Conservation (phyloP, 2,797 vertebrate genomes). For the Agapornis canus region DNA sequence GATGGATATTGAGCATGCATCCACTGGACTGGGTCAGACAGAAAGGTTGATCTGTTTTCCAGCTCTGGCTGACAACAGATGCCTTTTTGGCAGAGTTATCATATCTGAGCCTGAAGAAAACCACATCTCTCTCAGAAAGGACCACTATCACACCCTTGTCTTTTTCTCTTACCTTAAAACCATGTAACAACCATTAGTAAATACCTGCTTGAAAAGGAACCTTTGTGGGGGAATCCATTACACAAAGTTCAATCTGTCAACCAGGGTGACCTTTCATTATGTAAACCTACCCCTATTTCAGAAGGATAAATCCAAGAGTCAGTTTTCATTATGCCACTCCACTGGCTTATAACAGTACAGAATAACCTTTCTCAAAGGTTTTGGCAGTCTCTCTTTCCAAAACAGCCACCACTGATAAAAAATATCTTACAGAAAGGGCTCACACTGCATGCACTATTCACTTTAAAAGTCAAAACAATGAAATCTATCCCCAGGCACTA, state of each 20-base stretch:
- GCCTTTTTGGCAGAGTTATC: not conserved
- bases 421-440: not conserved
- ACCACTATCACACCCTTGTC: not conserved
- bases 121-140: not conserved
- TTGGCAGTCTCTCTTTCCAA: not conserved
- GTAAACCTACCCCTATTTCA: not conserved
- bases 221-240: not conserved
- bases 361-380: not conserved
- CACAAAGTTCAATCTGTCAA: not conserved
- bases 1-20: not conserved
- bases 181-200: not conserved
- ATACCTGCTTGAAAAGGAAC: not conserved
- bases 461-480: not conserved
- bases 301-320: not conserved
- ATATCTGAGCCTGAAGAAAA: not conserved
- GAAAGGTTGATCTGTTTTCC: fast-evolving
- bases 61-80: not conserved
- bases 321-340: not conserved
- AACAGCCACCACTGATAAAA: not conserved
- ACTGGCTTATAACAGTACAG: not conserved
- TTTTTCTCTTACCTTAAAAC: not conserved
- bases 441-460: not conserved
- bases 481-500: not conserved
- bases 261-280: not conserved
- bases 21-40: not conserved